These are phyloP conservation scores for Glyptemys insculpta DNA, from an alignment of 2,797 vertebrate species.

Conservation along the genomic window DNA sequence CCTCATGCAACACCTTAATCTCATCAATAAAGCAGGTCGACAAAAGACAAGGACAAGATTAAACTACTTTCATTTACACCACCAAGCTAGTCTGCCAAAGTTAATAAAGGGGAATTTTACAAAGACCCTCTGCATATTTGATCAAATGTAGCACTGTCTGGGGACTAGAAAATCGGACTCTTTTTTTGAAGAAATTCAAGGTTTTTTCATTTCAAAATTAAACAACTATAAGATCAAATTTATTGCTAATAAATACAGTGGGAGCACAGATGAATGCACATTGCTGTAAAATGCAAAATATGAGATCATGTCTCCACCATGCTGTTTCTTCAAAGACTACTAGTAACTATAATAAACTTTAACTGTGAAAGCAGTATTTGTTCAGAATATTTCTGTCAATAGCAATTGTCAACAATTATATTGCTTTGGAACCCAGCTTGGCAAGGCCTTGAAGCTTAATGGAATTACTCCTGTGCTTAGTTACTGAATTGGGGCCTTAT, in stretches of 20 bases:
- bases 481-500: neutral
- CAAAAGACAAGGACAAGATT: constrained; percentile 44
- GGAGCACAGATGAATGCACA: neutral
- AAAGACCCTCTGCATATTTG: neutral
- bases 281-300: neutral
- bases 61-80: constrained; percentile 45
- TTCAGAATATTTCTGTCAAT: neutral
- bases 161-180: neutral
- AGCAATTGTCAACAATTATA: neutral
- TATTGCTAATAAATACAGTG: neutral
- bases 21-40: constrained; percentile 53
- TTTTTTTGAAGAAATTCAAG: neutral
- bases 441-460: neutral
- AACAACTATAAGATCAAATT: neutral
- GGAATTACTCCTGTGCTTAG: neutral
- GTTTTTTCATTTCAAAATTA: neutral
- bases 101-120: neutral
- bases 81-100: neutral
- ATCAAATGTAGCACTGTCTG: neutral
- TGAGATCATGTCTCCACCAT: neutral
- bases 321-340: neutral
- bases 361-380: neutral
- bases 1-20: constrained; percentile 57
- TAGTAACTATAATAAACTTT: neutral
- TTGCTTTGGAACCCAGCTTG: neutral